Evolutionary conservation across 2,113 vertebrate genomes (phyloP), one percentile per base, ranked within the genome.

Genomic region (Lucifuga dentata): DNA sequence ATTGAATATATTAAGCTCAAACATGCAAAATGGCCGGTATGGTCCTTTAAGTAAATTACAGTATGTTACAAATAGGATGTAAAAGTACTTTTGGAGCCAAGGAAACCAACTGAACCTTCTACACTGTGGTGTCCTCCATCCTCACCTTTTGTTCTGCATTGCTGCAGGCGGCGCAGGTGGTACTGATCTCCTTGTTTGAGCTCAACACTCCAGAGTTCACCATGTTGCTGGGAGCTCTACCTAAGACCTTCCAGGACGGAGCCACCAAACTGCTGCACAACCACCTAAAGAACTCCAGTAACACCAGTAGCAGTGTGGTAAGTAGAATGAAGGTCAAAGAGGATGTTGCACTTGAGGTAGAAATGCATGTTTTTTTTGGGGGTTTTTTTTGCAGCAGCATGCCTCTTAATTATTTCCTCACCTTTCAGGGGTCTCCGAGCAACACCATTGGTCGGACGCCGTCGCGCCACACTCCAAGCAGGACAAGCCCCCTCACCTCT

Each of bases 161-260:
- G 26, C 73, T 80, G 19, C 84, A 99, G 98, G 98, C 98, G 19
- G 97, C 98, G 49, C 96, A 99, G 86, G 93, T 98, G 78, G 98
- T 99, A 80, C 94, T 99, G 58, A 98, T 99, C 87, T 93, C 96
- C 62, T 91, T 99, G 80, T 99, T 99, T 87, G 96, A 99, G 91
- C 60, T 99, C 87, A 99, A 99, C 86, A 98, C 98, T 12, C 96
- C 98, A 0, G 97, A 98, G 93, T 99, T 99, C 94, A 98, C 97
- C 88, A 98, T 98, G 97, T 92, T 99, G 93, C 95, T 99, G 87
- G 97, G 96, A 86, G 98, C 98, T 57, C 93, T 99, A 91, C 97
- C 98, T 70, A 99, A 99, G 93, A 99, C 98, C 70, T 99, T 99
- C 94, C 97, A 99, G 91, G 98, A 99, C 53, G 98, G 97, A 83